Percentiles rank a stretch among this genome's conserved stretches.
phyloP scores from a whole-genome alignment of 2,113 vertebrate genomes.

The Pseudois nayaur region DNA sequence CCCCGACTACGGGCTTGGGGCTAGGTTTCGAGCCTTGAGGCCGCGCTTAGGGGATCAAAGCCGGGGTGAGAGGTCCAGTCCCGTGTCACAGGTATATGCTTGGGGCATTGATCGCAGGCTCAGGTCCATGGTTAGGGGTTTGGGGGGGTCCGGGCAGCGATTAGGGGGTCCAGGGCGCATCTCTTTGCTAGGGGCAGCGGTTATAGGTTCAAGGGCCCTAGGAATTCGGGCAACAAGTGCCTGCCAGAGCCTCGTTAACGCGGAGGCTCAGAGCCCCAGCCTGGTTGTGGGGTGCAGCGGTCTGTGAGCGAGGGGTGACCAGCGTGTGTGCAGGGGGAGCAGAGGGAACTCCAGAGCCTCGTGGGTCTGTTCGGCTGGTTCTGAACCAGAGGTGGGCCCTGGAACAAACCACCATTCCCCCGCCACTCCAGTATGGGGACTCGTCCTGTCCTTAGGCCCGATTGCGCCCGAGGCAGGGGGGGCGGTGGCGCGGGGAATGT shows the following conservation, averaged over 20 bases:
- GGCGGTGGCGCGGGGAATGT: too few relatives aligned
- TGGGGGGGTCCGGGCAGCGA: neutral
- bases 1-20: too few relatives aligned
- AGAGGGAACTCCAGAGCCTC: neutral
- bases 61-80: too few relatives aligned
- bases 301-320: neutral
- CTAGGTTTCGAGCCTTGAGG: neutral
- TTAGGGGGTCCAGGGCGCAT: neutral
- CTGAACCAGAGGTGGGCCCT: neutral
- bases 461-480: too few relatives aligned
- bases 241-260: neutral
- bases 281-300: neutral
- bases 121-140: too few relatives aligned
- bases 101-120: neutral
- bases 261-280: neutral
- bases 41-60: neutral
- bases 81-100: fast-evolving
- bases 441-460: neutral
- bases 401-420: neutral
- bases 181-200: fast-evolving
- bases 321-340: fast-evolving
- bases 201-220: neutral
- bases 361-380: too few relatives aligned
- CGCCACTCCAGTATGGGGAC: neutral
- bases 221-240: neutral